Base-by-base conservation (phyloP, 1,140 invertebrate species). In the Battus philenor region DNA sequence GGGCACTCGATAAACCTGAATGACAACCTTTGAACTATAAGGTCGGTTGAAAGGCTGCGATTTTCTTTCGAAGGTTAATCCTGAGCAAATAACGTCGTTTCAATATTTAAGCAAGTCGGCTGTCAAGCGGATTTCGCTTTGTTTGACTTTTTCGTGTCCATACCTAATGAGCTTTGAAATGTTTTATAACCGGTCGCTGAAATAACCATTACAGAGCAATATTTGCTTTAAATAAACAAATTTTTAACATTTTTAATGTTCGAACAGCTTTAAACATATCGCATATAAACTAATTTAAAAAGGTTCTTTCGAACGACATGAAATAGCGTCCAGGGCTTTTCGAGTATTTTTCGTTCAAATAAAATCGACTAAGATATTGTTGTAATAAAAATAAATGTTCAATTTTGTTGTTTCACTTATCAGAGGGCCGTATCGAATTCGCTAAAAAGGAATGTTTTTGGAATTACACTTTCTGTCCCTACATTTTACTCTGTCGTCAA, bases 1-100 rank as follows among this genome's bases (percentile, higher is more conserved):
- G 54, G 55, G 54, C 65, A 62, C 52, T 63, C 41, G 59, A 59
- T 13, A 54, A 70, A 75, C 71, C 58, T 44, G 68, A 61, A 59
- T 54, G 27, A 12, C 53, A 59, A 77, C 73, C 73, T 77, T 68
- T 77, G 73, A 74, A 74, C 73, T 77, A 68, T 76, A 64, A 69
- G 65, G 58, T 46, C 20, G 50, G 44, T 45, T 30, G 41, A 54
- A 50, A 59, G 47, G 44, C 26, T 16, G 38, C 39, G 20, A 49
- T 54, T 50, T 57, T 50, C 50, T 47, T 47, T 45, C 36, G 50
- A 49, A 54, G 47, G 33, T 53, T 53, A 48, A 32, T 30, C 45
- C 41, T 47, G 33, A n/a, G 32, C 34, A 30, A 39, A 27, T 44
- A 46, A n/a, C 41, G 51, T 51, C 54, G 54, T 51, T 50, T 61